Evolutionary conservation across 2,113 vertebrate species (phyloP), one percentile per base, ranked within the genome.

Genomic region (Mohoua ochrocephala): DNA sequence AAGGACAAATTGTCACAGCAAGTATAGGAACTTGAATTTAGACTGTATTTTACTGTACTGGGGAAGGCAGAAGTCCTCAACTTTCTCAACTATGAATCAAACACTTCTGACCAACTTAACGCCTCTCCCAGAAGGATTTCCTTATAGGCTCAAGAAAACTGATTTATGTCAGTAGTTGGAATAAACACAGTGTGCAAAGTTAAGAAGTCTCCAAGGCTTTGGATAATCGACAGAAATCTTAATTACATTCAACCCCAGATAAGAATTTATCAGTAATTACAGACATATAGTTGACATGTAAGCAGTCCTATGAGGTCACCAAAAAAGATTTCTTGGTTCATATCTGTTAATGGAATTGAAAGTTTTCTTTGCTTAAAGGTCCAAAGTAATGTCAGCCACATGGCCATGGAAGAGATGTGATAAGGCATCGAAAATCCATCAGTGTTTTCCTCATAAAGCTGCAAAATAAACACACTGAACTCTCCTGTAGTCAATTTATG

Each of bases 191-290:
- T 84, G 44, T 78, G 23, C 53, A 39, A 78, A 81, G 45, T 63
- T 88, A 70, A 61, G 59, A 77, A 31, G 10, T 95, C 74, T 95
- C 91, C n/a, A 45, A 61, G 65, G 84, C 47, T 89, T 92, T 79
- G 49, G 74, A 35, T 93, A 65, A 89, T 93, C 84, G 87, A 42
- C 67, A 89, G 45, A 87, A 94, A 94, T 82, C 61, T 89, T 89
- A 91, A 92, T 91, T 82, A 65, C 7, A 3, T 89, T 94, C 63
- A 88, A 57, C 27, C 13, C 42, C 41, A 69, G 67, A 64, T 79
- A 91, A 71, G 67, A 79, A 69, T 69, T 80, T 63, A 42, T 83
- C 63, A 83, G 33, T 59, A 90, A 57, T 83, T 88, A 61, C 15
- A 80, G 59, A n/a, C 13, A 16, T 73, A 83, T 80, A 70, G 37